A percentile compares a stretch with the other conserved stretches of the same genome.
Conservation (phyloP, 2,113 vertebrate species). For the Turnix velox region DNA sequence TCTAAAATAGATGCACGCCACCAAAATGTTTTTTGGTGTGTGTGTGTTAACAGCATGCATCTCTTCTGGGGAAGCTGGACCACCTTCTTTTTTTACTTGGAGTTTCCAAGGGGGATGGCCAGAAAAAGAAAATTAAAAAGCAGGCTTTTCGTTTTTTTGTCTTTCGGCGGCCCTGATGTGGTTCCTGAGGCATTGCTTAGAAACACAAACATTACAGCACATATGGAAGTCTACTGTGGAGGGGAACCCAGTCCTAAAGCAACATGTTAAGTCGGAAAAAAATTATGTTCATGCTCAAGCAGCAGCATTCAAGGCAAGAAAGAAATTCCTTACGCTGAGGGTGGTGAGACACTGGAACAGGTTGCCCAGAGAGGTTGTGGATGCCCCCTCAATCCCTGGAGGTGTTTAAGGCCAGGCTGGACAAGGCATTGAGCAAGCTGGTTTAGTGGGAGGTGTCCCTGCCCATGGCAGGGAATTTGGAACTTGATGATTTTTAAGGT, state of each 20-base stretch:
- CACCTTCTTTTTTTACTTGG: conserved; percentile 61
- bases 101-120: conserved; percentile 60
- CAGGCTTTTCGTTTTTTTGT: conserved; percentile 44
- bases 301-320: too few species aligned
- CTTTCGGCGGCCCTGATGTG: conserved; percentile 53
- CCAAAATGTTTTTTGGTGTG: conserved; percentile 15
- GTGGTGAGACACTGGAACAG: too few species aligned
- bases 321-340: too few species aligned
- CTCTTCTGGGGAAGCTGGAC: conserved; percentile 31
- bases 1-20: neutral
- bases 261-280: conserved; percentile 65
- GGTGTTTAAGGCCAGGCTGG: too few species aligned
- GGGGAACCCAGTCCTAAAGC: conserved; percentile 63
- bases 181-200: conserved; percentile 62
- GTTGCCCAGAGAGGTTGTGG: too few species aligned
- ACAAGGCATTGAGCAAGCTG: too few species aligned
- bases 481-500: too few species aligned
- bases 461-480: too few species aligned
- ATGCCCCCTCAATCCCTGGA: too few species aligned
- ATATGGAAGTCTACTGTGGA: conserved; percentile 65
- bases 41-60: neutral
- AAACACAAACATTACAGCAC: conserved; percentile 67
- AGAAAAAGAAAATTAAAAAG: conserved; percentile 66
- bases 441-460: too few species aligned
- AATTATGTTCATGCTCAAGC: conserved; percentile 60